A percentile compares a stretch with the other conserved stretches of the same genome.
Conservation (phyloP, 2,797 vertebrate genomes). For the Leuciscus waleckii region DNA sequence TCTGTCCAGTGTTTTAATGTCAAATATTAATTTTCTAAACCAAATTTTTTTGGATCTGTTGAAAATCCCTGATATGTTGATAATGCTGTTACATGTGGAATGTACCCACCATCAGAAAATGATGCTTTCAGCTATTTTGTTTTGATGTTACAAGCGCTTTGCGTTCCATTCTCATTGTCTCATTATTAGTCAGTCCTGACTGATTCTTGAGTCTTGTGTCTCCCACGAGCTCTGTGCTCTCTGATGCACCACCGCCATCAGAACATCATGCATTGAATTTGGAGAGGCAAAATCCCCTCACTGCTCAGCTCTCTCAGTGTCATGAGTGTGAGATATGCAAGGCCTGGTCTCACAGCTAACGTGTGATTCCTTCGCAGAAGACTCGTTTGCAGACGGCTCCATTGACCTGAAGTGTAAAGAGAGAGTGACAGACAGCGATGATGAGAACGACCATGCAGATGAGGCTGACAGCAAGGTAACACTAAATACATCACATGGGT, state of each 20-base stretch:
- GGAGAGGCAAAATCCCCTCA: conserved; percentile 4
- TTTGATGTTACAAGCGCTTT: not conserved
- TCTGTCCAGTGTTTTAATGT: not conserved
- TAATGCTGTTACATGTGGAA: not conserved
- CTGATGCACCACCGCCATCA: conserved; percentile 16
- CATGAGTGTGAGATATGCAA: not conserved
- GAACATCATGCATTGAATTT: conserved; percentile 28
- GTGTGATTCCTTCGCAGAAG: conserved; percentile 72
- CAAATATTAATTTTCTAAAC: not conserved
- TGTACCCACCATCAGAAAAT: conserved; percentile 7
- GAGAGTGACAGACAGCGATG: conserved; percentile 90
- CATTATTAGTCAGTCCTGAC: conserved; percentile 21
- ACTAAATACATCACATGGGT: not conserved
- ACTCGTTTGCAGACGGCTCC: conserved; percentile 84
- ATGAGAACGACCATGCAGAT: conserved; percentile 80
- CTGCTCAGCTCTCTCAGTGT: conserved; percentile 7
- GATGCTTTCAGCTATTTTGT: not conserved
- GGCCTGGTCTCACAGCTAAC: conserved; percentile 5
- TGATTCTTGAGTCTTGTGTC: conserved; percentile 14
- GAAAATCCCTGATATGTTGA: conserved; percentile 7
- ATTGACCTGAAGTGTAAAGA: conserved; percentile 95
- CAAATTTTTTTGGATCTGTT: not conserved
- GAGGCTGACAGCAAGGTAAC: conserved; percentile 84
- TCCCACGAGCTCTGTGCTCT: conserved; percentile 13
- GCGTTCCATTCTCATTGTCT: conserved; percentile 20